A percentile compares a stretch with the other conserved stretches of the same genome.
Evolutionary conservation across 2,113 vertebrate genomes (phyloP).

Genomic region (Atherinomorus stipes): DNA sequence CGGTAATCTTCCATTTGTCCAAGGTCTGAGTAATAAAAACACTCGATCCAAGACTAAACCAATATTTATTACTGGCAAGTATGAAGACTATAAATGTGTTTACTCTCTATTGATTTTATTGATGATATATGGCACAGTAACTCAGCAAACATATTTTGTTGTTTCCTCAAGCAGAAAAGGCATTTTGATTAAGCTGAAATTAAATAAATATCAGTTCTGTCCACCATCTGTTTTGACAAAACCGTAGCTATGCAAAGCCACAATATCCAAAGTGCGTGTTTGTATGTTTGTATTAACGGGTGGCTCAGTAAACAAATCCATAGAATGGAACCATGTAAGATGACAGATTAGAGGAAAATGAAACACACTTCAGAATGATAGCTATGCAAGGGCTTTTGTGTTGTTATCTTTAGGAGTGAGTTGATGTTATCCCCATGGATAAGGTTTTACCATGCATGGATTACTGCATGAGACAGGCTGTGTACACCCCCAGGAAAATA

Average conservation of each 20-base stretch:
- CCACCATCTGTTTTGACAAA: constrained; percentile 1
- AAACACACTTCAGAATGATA: constrained; percentile 63
- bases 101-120: constrained; percentile 21
- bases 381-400: constrained; percentile 66
- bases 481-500: constrained; percentile 59
- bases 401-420: constrained; percentile 76
- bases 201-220: constrained; percentile 29
- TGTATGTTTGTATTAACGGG: constrained; percentile 54
- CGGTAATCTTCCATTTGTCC: constrained; percentile 15
- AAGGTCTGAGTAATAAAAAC: constrained; percentile 37
- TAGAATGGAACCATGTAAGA: constrained; percentile 66
- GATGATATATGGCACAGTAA: constrained; percentile 1
- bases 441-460: constrained; percentile 79
- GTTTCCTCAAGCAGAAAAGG: constrained; percentile 27
- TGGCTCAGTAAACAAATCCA: constrained; percentile 59
- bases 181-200: constrained; percentile 13
- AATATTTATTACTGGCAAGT: constrained; percentile 16
- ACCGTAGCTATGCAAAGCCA: constrained; percentile 8
- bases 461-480: constrained; percentile 71
- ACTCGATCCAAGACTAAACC: constrained; percentile 33
- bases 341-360: constrained; percentile 76
- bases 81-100: constrained; percentile 30
- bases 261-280: constrained; percentile 21
- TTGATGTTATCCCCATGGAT: constrained; percentile 80
- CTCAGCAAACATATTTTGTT: background rate